Base-by-base conservation (phyloP, 2,113 vertebrate genomes). In the Gopherus evgoodei region DNA sequence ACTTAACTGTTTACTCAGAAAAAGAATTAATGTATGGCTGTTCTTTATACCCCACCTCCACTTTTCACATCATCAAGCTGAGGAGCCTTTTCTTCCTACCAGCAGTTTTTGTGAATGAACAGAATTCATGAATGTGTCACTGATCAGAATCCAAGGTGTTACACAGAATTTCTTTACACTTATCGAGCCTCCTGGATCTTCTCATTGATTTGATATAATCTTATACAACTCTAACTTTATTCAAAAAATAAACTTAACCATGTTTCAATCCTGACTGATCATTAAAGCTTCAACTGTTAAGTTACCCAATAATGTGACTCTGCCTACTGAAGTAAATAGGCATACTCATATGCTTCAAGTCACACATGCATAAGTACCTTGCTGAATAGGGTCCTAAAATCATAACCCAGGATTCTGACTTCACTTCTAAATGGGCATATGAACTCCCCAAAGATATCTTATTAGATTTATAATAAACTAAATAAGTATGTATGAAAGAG, bases 1-100 rank as follows among this genome's bases (percentile, higher is more conserved):
- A 81, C 87, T 92, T 56, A 96, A 93, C 92, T 95, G 86, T 91
- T 96, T 81, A 57, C 13, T 11, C 52, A 87, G 44, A 94, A 96
- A 86, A 94, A 78, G 47, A 92, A 96, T 81, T 96, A 62, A 93
- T 94, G 81, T 80, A 91, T 35, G 69, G 19, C 47, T 97, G 91
- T 62, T 88, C 85, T 94, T 94, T 95, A 97, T 97, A 87, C 59
- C 80, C 78, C 82, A 96, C 79, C 92, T 91, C 78, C 7, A 8
- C 62, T 89, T 86, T 94, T 80, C 81, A 90, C 31, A 95, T 93
- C 85, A 80, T 13, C 75, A 96, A 89, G 75, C 16, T 88, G 79
- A 17, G 95, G 76, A 75, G 94, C 82, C 81, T 94, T 93, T 24
- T 87, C 27, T 81, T 84, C 49, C 88, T 91, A 91, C 21, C 57